Percentiles rank a stretch among this genome's conserved stretches.
Evolutionary conservation across 2,888 invertebrate genomes (phyloP).

Genomic region (Papilio elwesi): DNA sequence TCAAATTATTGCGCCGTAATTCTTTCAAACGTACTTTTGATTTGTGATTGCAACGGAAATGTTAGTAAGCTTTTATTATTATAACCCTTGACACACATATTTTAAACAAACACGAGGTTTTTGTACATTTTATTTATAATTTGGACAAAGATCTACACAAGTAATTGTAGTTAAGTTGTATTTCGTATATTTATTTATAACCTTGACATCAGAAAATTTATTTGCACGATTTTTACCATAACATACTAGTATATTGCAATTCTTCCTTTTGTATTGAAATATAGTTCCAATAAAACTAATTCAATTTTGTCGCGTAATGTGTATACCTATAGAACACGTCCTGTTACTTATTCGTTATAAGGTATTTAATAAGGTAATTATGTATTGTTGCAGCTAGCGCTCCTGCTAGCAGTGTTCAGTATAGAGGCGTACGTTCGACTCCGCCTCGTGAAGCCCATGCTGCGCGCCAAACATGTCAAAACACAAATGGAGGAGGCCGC

Average conservation of each 20-base stretch:
- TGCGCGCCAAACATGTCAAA: slow-evolving; percentile 89
- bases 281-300: too few species aligned
- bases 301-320: too few species aligned
- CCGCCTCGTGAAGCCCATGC: slow-evolving; percentile 89
- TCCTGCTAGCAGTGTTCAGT: slow-evolving; percentile 87
- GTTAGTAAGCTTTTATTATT: not conserved
- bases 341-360: slow-evolving; percentile 4
- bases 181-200: too few species aligned
- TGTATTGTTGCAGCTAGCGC: slow-evolving; percentile 84
- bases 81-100: slow-evolving; percentile 33
- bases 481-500: slow-evolving; percentile 89
- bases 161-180: too few species aligned
- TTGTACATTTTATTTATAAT: not conserved
- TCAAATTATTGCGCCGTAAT: slow-evolving; percentile 13
- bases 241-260: too few species aligned
- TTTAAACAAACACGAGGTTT: not conserved
- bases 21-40: slow-evolving; percentile 28
- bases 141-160: not conserved
- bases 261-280: too few species aligned
- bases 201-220: too few species aligned
- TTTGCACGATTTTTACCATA: too few species aligned
- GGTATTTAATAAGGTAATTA: slow-evolving; percentile 35
- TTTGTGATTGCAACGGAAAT: slow-evolving; percentile 28
- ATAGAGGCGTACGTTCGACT: slow-evolving; percentile 91
- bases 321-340: not conserved